A percentile compares a stretch with the other conserved stretches of the same genome.
Conservation (phyloP, 2,888 invertebrate genomes). For the Shargacucullia verbasci region DNA sequence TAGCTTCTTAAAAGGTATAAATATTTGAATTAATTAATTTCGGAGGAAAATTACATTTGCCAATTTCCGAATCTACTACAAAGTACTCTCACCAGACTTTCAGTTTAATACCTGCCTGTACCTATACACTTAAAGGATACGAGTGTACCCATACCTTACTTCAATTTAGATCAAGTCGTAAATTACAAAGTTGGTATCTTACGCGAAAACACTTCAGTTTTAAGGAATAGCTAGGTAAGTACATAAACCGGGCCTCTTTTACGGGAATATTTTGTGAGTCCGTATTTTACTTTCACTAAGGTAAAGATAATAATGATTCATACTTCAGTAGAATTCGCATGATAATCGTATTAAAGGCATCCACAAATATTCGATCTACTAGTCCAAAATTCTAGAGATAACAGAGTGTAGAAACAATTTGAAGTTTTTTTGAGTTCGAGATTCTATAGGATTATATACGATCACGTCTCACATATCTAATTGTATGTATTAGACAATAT, state of each 20-base stretch:
- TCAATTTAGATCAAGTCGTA: slow-evolving; percentile 35
- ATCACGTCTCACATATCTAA: too few relatives aligned
- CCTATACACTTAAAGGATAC: slow-evolving; percentile 6
- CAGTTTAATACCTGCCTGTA: slow-evolving; percentile 11
- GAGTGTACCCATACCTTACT: slow-evolving; percentile 19
- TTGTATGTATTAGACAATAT: too few relatives aligned
- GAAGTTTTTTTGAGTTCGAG: too few relatives aligned
- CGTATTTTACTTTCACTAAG: slow-evolving; percentile 23
- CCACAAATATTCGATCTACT: slow-evolving; percentile 5
- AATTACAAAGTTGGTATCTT: slow-evolving; percentile 41
- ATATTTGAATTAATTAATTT: neutral
- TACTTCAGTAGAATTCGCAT: slow-evolving; percentile 9
- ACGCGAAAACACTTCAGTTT: slow-evolving; percentile 26
- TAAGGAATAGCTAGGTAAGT: too few relatives aligned
- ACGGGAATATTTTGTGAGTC: slow-evolving; percentile 15
- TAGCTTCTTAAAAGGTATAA: too few relatives aligned
- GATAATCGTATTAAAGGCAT: slow-evolving; percentile 19
- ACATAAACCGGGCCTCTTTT: slow-evolving; percentile 5
- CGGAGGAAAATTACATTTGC: neutral
- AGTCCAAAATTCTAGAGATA: neutral
- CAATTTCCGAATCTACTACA: neutral
- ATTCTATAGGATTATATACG: too few relatives aligned
- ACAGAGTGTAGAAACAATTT: too few relatives aligned
- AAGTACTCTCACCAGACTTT: slow-evolving; percentile 10
- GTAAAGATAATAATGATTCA: slow-evolving; percentile 35